Evolutionary conservation across 2,797 vertebrate genomes (phyloP).

Genomic region (Coranthus polyacanthus): DNA sequence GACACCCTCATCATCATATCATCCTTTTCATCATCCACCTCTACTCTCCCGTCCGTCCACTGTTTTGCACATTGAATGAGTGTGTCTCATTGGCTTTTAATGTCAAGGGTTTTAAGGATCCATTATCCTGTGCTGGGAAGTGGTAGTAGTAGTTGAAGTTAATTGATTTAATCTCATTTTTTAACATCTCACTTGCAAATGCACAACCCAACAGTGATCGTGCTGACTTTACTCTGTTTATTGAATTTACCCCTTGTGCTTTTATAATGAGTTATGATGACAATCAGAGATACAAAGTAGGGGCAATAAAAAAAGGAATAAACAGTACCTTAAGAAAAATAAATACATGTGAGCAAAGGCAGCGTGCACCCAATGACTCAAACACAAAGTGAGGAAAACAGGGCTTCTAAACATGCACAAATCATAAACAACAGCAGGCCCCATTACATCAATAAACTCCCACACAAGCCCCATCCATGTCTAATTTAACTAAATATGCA

Average conservation of each 20-base stretch:
- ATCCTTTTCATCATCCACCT: background rate
- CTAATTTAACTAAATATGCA: slow-evolving; percentile 9
- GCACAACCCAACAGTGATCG: no score
- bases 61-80: background rate
- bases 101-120: slow-evolving; percentile 21
- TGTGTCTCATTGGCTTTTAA: slow-evolving; percentile 29
- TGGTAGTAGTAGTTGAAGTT: no score
- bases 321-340: background rate
- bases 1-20: background rate
- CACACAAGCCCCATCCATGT: background rate
- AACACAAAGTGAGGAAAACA: background rate
- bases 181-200: no score
- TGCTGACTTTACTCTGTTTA: background rate
- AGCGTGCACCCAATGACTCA: no score
- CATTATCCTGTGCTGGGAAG: no score
- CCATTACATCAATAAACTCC: background rate
- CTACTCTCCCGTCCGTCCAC: background rate
- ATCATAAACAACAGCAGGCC: background rate
- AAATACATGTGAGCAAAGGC: background rate
- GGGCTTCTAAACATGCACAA: background rate
- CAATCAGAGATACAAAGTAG: no score
- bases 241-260: no score
- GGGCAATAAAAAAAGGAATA: background rate
- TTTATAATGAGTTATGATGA: no score
- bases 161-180: no score